Evolutionary conservation across 1,140 invertebrate species (phyloP), one percentile per base, ranked within the genome.

Genomic region (Archivesica marissinica): DNA sequence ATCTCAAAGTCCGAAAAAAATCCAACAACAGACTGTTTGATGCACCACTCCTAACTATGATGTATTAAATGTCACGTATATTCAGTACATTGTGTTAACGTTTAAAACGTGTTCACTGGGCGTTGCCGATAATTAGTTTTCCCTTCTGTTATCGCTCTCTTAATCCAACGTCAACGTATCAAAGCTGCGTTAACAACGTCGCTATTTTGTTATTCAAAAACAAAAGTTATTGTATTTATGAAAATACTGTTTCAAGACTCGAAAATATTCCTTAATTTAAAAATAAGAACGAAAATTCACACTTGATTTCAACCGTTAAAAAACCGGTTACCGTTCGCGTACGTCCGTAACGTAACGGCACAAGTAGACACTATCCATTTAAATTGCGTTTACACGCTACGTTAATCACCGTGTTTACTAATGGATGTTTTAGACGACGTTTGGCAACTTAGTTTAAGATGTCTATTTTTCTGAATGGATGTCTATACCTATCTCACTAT

Each of bases 41-140:
- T 25, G 30, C 33, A 30, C 25, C 59, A 9, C 59, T 64, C 59
- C 59, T 72, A 50, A 47, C 50, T 72, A 72, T 72, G 68, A 72
- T 72, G 15, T 28, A 72, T 72, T 50, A 41, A 72, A 50, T 44
- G 68, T 72, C 68, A 72, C 41, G 41, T 47, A 11, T 28, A 50
- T 72, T 72, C 33, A 72, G 28, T 72, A 47, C 68, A 72, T 72
- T 72, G 68, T 72, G 6, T 72, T 30, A 47, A 68, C 38, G 50
- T 72, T 72, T 20, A 72, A 72, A 47, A 41, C 23, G 41, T 30
- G 41, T 28, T 70, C 13, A 50, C 9, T 28, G 23, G 68, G 68
- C 68, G 68, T 72, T 50, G 41, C 25, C 68, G 9, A n/a, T 4
- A 70, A 64, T 33, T 35, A 35, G 20, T 17, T 1, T 13, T 64